Evolutionary conservation across 2,888 invertebrate species (phyloP).

Genomic region (Pterobdella sp.): DNA sequence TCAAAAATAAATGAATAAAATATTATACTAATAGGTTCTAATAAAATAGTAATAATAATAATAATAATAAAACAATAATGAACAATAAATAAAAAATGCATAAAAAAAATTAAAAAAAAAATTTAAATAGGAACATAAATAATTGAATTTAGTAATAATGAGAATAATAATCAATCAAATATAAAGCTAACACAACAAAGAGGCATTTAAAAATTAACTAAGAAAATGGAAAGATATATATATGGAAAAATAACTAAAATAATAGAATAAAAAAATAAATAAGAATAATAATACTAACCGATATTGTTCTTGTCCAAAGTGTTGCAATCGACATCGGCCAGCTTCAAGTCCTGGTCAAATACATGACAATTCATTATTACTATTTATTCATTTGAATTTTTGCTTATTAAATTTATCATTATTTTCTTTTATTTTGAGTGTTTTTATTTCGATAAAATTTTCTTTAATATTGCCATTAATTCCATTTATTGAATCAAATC

Average conservation of each 20-base stretch:
- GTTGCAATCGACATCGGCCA: not conserved
- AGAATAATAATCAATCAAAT: not conserved
- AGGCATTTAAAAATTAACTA: not conserved
- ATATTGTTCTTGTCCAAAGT: not conserved
- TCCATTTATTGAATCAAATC: no score
- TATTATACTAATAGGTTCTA: not conserved
- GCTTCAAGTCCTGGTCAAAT: conserved; percentile 8
- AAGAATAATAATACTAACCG: not conserved
- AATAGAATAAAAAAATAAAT: not conserved
- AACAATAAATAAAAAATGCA: not conserved
- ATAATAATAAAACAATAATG: not conserved
- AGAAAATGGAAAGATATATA: not conserved
- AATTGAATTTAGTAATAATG: not conserved
- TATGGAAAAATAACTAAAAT: not conserved
- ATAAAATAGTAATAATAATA: not conserved
- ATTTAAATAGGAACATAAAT: not conserved
- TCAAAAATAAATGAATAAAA: no score
- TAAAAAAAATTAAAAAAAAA: not conserved
- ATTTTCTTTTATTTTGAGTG: no score
- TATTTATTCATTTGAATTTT: no score
- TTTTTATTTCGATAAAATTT: no score
- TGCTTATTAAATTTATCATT: no score
- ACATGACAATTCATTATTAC: no score
- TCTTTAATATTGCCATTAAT: no score
- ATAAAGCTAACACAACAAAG: not conserved